Conservation (phyloP, 2,797 vertebrate genomes). For the Enteromius trimaculatus region DNA sequence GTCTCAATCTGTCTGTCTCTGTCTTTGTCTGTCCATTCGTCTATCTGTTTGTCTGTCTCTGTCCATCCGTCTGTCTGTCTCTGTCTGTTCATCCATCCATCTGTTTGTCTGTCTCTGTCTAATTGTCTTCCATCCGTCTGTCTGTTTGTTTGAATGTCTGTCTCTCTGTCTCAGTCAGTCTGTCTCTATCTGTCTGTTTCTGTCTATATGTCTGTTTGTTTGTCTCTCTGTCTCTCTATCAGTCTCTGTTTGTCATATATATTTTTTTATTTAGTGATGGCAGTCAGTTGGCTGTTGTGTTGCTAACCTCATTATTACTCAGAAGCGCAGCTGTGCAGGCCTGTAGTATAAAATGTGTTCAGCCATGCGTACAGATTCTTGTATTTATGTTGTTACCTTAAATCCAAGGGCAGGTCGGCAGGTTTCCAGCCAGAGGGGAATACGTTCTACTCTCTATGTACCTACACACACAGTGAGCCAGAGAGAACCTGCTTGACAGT, state of each 20-base stretch:
- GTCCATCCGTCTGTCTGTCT: too few relatives aligned
- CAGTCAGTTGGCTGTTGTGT: not conserved
- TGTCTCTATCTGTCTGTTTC: too few relatives aligned
- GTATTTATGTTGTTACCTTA: slow-evolving; percentile 44
- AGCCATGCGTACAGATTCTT: slow-evolving; percentile 6
- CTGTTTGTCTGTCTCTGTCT: too few relatives aligned
- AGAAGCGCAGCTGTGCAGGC: slow-evolving; percentile 15
- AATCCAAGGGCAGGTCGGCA: slow-evolving; percentile 29
- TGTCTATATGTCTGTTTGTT: too few relatives aligned
- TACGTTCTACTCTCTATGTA: not conserved
- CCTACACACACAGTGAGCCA: slow-evolving; percentile 6
- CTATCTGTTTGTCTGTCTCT: too few relatives aligned
- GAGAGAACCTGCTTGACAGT: slow-evolving; percentile 12
- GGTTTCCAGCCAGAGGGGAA: slow-evolving; percentile 40
- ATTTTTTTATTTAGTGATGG: not conserved
- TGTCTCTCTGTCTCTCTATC: not conserved
- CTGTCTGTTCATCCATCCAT: too few relatives aligned
- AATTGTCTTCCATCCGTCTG: too few relatives aligned
- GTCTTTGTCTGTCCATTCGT: too few relatives aligned
- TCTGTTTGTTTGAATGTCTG: too few relatives aligned
- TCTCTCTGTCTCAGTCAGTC: too few relatives aligned
- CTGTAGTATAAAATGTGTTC: slow-evolving; percentile 20
- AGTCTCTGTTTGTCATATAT: not conserved
- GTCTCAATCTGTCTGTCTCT: too few relatives aligned
- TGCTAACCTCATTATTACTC: not conserved